Evolutionary conservation across 2,113 vertebrate species (phyloP).

Genomic region (Phoenicopterus ruber): DNA sequence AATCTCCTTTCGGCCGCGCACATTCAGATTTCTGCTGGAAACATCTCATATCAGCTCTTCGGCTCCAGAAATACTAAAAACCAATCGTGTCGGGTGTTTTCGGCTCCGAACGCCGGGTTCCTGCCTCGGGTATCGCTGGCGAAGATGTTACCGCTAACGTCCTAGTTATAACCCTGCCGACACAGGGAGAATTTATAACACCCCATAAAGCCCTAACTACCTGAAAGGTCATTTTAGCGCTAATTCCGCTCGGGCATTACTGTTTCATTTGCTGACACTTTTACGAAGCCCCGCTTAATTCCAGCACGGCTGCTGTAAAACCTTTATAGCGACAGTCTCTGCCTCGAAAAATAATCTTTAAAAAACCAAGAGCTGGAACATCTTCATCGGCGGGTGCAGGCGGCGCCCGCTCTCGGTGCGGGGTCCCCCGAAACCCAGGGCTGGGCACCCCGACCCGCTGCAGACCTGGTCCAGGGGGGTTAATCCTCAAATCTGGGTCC

Average conservation of each 20-base stretch:
- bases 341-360: conserved; percentile 24
- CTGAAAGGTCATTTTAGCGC: conserved; percentile 14
- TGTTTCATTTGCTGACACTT: conserved; percentile 30
- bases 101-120: accelerated
- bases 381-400: neutral
- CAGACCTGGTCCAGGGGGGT: neutral
- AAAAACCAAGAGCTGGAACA: conserved; percentile 2
- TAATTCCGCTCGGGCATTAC: neutral
- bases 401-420: accelerated
- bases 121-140: neutral
- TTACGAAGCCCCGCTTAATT: conserved; percentile 30
- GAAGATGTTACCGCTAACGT: neutral
- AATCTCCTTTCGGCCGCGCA: accelerated
- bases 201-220: conserved; percentile 42
- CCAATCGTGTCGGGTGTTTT: neutral
- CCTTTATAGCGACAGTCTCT: neutral
- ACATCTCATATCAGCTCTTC: neutral
- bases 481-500: neutral
- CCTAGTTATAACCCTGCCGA: conserved; percentile 8
- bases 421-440: neutral
- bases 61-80: neutral
- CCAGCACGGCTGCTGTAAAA: conserved; percentile 16
- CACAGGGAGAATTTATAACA: conserved; percentile 27
- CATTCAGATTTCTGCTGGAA: neutral
- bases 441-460: neutral